Percentiles rank a stretch among this genome's conserved stretches.
phyloP scores from a whole-genome alignment of 2,888 invertebrate genomes.

The Cephus pulcher region DNA sequence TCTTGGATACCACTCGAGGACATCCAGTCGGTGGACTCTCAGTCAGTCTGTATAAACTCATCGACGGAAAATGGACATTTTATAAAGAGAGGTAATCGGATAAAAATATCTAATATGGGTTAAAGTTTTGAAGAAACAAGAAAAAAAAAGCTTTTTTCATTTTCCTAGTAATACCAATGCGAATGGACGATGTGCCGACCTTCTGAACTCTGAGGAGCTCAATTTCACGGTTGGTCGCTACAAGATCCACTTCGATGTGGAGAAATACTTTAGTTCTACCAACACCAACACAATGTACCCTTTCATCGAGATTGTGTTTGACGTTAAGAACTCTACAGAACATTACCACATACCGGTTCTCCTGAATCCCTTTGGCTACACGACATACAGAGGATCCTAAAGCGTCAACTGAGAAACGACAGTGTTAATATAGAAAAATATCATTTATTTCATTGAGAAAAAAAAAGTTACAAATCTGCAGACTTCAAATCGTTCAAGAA shows the following conservation, averaged over 20 bases:
- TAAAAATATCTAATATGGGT: background rate
- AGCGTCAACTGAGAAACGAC: background rate
- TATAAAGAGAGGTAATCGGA: conserved; percentile 67
- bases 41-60: conserved; percentile 74
- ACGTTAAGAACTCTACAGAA: conserved; percentile 70
- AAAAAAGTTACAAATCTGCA: background rate
- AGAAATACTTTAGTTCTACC: conserved; percentile 73
- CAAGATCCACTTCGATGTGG: conserved; percentile 78
- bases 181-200: conserved; percentile 75
- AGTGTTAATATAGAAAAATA: background rate
- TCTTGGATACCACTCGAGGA: conserved; percentile 77
- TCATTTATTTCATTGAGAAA: background rate
- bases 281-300: conserved; percentile 76
- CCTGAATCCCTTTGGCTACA: conserved; percentile 79
- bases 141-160: conserved; percentile 7
- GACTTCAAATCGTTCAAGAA: background rate
- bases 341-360: conserved; percentile 82
- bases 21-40: conserved; percentile 73
- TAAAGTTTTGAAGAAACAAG: background rate
- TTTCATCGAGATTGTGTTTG: conserved; percentile 79
- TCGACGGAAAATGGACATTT: conserved; percentile 73
- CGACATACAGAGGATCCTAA: conserved; percentile 79
- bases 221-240: conserved; percentile 75
- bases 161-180: conserved; percentile 67
- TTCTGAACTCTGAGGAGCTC: conserved; percentile 67